Percentiles rank a stretch among this genome's conserved stretches.
These are phyloP conservation scores for Epinotia bilunana DNA, from an alignment of 2,888 invertebrate species.

Conservation along the genomic window DNA sequence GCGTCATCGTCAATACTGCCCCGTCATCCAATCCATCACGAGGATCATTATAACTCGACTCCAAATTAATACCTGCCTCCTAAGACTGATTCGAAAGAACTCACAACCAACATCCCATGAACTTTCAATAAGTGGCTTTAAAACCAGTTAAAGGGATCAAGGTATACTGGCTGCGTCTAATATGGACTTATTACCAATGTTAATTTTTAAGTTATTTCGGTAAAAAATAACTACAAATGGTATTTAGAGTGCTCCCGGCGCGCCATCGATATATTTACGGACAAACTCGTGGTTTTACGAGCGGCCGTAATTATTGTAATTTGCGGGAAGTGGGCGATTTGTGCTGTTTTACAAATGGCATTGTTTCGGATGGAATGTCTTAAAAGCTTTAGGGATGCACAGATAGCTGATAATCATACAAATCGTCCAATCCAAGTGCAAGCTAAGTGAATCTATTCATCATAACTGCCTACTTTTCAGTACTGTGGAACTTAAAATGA, in stretches of 20 bases:
- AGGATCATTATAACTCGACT: conserved; percentile 76
- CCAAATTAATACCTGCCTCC: conserved; percentile 81
- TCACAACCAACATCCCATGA: conserved; percentile 54
- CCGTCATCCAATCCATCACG: conserved; percentile 81
- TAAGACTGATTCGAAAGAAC: conserved; percentile 70
- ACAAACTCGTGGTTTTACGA: conserved; percentile 65
- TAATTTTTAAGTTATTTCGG: conserved; percentile 74
- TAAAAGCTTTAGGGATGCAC: conserved; percentile 1
- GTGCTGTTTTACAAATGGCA: conserved; percentile 25
- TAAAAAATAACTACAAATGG: conserved; percentile 68
- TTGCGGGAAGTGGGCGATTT: conserved; percentile 32
- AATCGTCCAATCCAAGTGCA: background rate
- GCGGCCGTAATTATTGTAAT: conserved; percentile 43
- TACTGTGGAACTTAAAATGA: no score
- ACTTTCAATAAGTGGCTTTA: conserved; percentile 38
- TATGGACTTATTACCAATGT: conserved; percentile 75
- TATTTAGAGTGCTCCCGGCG: conserved; percentile 77
- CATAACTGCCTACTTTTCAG: no score
- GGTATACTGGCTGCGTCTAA: conserved; percentile 56
- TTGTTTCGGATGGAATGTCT: conserved; percentile 13
- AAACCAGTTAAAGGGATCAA: conserved; percentile 49
- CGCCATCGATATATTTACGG: conserved; percentile 80
- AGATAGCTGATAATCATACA: background rate
- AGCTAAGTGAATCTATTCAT: background rate
- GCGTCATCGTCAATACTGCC: conserved; percentile 51